A percentile compares a stretch with the other conserved stretches of the same genome.
Evolutionary conservation across 2,888 invertebrate genomes (phyloP).

Genomic region (Sussaba pulchella): DNA sequence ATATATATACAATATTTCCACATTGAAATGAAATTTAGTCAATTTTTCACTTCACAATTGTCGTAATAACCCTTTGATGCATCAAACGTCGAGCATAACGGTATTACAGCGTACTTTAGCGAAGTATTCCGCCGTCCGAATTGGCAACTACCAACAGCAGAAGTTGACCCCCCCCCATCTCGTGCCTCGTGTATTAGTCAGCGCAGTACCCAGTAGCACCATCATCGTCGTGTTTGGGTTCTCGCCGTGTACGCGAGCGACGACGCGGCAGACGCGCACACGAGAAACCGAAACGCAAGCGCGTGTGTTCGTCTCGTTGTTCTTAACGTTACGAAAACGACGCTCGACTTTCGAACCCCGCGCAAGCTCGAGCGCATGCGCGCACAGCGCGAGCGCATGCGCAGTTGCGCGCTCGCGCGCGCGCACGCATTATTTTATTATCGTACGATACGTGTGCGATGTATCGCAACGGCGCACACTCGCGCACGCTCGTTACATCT

Average conservation of each 20-base stretch:
- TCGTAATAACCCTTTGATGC: no score
- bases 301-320: constrained; percentile 39
- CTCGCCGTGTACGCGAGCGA: constrained; percentile 45
- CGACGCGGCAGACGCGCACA: constrained; percentile 55
- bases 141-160: constrained; percentile 15
- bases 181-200: constrained; percentile 38
- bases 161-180: constrained; percentile 10
- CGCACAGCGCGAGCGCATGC: constrained; percentile 41
- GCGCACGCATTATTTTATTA: constrained; percentile 13
- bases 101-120: neutral
- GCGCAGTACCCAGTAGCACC: constrained; percentile 16
- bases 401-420: constrained; percentile 35
- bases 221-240: constrained; percentile 45
- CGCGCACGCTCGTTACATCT: constrained; percentile 37
- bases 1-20: no score
- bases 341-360: constrained; percentile 34
- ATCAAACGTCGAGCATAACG: constrained; percentile 1
- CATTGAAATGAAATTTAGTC: no score
- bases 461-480: constrained; percentile 13
- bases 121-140: constrained; percentile 6
- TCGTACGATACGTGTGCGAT: constrained; percentile 3
- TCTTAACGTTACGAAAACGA: constrained; percentile 43
- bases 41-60: no score
- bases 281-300: constrained; percentile 54
- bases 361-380: neutral